Evolutionary conservation across 92 coral and sea anemone species (phyloP).

Genomic region (Chrysogorgia sp.): DNA sequence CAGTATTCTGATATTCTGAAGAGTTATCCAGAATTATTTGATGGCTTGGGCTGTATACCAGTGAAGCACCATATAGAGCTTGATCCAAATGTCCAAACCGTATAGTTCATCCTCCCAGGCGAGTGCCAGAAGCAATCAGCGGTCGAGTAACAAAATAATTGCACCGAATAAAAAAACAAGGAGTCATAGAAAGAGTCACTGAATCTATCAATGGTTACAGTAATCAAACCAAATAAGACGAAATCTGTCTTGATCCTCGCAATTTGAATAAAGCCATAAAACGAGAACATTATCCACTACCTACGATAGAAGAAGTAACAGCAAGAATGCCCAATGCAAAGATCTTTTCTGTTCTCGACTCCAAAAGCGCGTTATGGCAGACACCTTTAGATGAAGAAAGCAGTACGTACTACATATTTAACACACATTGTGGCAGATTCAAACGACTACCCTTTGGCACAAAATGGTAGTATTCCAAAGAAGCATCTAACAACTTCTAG

Average conservation of each 20-base stretch:
- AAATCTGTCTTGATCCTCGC: constrained; percentile 5
- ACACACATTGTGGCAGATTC: constrained; percentile 26
- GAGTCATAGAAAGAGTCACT: neutral
- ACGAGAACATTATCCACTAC: constrained; percentile 12
- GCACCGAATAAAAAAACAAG: neutral
- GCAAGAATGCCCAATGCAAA: constrained; percentile 9
- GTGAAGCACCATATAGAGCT: neutral
- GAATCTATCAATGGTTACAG: constrained; percentile 6
- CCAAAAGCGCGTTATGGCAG: constrained; percentile 2
- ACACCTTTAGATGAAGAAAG: constrained; percentile 6
- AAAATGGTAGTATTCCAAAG: constrained; percentile 6
- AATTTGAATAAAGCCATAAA: constrained; percentile 23
- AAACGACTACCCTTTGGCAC: constrained; percentile 38
- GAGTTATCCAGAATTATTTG: neutral
- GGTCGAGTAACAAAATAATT: neutral
- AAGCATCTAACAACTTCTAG: constrained; percentile 9
- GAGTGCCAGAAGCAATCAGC: neutral
- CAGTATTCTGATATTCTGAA: constrained; percentile 2
- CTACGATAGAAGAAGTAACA: constrained; percentile 13
- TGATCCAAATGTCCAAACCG: neutral
- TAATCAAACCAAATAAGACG: neutral
- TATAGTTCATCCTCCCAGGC: constrained; percentile 2
- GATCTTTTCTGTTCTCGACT: constrained; percentile 6
- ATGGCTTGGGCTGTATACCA: neutral
- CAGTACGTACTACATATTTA: neutral